These are phyloP conservation scores for Chironomus riparius DNA, from an alignment of 2,888 invertebrate species.

Conservation along the genomic window DNA sequence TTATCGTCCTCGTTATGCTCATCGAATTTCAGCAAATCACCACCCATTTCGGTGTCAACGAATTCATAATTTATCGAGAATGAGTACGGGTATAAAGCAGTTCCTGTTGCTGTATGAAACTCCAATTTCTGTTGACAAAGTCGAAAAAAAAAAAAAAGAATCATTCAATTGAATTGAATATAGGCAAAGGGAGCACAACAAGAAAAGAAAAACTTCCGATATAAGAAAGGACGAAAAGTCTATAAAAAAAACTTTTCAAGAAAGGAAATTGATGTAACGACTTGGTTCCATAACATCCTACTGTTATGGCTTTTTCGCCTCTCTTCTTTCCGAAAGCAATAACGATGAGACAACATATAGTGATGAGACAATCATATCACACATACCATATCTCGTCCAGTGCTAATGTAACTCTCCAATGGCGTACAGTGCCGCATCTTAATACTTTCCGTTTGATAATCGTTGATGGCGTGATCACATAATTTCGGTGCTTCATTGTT, in stretches of 20 bases:
- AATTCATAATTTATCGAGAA: conserved; percentile 73
- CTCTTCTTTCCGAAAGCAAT: neutral
- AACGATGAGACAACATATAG: neutral
- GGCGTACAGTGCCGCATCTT: conserved; percentile 56
- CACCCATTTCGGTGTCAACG: conserved; percentile 68
- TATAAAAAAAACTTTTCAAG: neutral
- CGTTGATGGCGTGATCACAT: conserved; percentile 70
- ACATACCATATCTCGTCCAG: conserved; percentile 43
- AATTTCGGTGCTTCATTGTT: conserved; percentile 66
- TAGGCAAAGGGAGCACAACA: neutral
- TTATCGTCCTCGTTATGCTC: conserved; percentile 39
- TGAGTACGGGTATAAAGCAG: conserved; percentile 67
- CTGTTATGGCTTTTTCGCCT: neutral
- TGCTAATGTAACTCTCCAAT: conserved; percentile 70
- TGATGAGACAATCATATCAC: neutral
- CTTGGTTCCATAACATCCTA: neutral
- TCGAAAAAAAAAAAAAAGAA: conserved; percentile 31
- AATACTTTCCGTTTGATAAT: conserved; percentile 60
- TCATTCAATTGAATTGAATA: neutral
- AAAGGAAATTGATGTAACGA: conserved; percentile 4
- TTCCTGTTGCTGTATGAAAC: conserved; percentile 58
- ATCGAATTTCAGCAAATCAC: conserved; percentile 50
- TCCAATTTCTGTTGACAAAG: conserved; percentile 42
- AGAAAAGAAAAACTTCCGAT: neutral
- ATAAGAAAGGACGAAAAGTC: neutral